Percentiles rank a stretch among this genome's conserved stretches.
Conservation (phyloP, 2,113 vertebrate genomes). For the Brachyhypopomus occidentalis region DNA sequence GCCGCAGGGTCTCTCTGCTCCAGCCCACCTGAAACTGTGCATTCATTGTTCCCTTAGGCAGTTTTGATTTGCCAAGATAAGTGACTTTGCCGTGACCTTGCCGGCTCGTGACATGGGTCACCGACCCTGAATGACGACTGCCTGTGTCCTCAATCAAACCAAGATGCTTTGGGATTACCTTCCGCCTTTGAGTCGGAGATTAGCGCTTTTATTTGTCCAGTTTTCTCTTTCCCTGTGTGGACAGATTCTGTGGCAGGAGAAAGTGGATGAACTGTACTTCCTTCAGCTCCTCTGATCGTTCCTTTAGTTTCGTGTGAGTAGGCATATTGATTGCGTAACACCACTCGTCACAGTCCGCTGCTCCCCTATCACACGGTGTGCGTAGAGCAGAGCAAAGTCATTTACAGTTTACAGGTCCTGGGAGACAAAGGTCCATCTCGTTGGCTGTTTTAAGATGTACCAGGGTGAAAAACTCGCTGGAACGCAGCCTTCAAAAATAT, state of each 20-base stretch:
- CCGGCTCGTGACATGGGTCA: conserved; percentile 60
- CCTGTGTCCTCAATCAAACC: conserved; percentile 59
- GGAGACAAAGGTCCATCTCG: conserved; percentile 10
- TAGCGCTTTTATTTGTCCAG: conserved; percentile 48
- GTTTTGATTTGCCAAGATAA: conserved; percentile 74
- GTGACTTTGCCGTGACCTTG: conserved; percentile 66
- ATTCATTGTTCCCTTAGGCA: conserved; percentile 62
- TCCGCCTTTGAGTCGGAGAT: conserved; percentile 41
- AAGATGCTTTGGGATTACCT: conserved; percentile 38
- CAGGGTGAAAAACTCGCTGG: background rate
- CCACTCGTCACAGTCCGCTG: conserved; percentile 60
- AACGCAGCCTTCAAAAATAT: too few relatives aligned
- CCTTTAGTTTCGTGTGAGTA: conserved; percentile 69
- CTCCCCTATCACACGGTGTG: conserved; percentile 55
- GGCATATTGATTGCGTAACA: conserved; percentile 71
- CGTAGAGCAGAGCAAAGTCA: conserved; percentile 39
- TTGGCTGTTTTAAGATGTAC: background rate
- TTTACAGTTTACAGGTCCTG: conserved; percentile 51
- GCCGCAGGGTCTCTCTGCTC: conserved; percentile 15
- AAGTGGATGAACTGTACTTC: conserved; percentile 56
- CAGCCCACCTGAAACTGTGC: conserved; percentile 70
- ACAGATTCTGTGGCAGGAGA: conserved; percentile 38
- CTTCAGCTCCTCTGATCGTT: conserved; percentile 66
- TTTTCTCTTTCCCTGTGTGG: conserved; percentile 43
- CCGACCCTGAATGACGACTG: conserved; percentile 54